These are phyloP conservation scores for Gymnorhina tibicen DNA, from an alignment of 2,113 vertebrate genomes.

Conservation along the genomic window DNA sequence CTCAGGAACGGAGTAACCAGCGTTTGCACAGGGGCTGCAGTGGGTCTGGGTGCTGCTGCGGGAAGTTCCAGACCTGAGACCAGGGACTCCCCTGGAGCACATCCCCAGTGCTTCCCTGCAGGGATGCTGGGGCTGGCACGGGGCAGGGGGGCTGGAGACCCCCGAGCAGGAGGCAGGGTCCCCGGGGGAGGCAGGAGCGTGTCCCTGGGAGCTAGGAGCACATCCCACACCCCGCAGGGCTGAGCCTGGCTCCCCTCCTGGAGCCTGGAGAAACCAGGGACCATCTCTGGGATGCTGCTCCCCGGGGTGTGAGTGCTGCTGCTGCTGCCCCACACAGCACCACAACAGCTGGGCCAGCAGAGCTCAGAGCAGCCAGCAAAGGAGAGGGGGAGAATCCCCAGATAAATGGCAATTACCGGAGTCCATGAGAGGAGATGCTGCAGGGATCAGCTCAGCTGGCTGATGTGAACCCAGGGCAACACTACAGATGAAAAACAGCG, in stretches of 20 bases:
- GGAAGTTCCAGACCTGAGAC: neutral
- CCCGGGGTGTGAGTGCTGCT: rapidly evolving
- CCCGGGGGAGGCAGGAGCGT: neutral
- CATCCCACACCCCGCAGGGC: neutral
- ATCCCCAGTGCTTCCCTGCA: neutral
- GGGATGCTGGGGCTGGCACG: neutral
- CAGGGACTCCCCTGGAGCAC: too few species aligned
- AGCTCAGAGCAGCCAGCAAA: neutral
- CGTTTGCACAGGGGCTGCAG: neutral
- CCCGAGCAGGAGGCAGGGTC: neutral
- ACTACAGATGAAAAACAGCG: neutral
- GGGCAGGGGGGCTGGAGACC: neutral
- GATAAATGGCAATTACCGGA: neutral
- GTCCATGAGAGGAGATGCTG: neutral
- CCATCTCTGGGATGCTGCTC: neutral
- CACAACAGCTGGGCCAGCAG: neutral
- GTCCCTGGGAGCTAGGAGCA: neutral
- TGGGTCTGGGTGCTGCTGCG: neutral
- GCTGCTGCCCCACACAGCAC: too few species aligned
- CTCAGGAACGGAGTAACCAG: neutral
- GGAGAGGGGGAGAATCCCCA: neutral
- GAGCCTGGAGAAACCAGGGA: neutral
- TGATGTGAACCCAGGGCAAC: neutral
- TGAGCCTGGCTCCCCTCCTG: neutral
- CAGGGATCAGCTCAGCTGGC: neutral